Conservation (phyloP, 2,888 invertebrate species). For the Physocephala rufipes region DNA sequence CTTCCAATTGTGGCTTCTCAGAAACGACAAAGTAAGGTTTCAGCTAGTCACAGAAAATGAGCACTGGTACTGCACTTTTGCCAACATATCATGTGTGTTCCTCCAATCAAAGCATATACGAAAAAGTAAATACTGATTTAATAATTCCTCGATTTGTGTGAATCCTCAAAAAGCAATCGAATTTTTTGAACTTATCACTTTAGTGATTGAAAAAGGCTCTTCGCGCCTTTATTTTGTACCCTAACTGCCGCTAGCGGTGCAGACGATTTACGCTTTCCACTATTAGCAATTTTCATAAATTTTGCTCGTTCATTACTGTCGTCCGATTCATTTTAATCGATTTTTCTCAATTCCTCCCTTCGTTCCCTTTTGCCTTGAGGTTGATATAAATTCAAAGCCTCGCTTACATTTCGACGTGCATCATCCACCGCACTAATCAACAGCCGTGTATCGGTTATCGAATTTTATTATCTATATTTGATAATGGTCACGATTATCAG, state of each 20-base stretch:
- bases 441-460: conserved; percentile 23
- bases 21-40: too few relatives aligned
- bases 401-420: too few relatives aligned
- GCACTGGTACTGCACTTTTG: too few relatives aligned
- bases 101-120: too few relatives aligned
- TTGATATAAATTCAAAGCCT: conserved; percentile 25
- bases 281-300: conserved; percentile 60
- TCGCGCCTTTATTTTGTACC: conserved; percentile 17
- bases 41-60: too few relatives aligned
- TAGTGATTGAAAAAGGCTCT: neutral
- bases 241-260: neutral
- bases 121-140: too few relatives aligned
- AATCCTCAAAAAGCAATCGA: neutral
- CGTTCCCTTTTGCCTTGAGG: conserved; percentile 24
- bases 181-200: neutral
- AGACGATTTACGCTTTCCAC: conserved; percentile 5
- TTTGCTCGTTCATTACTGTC: conserved; percentile 60
- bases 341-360: conserved; percentile 40
- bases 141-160: too few relatives aligned
- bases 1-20: too few relatives aligned
- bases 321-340: conserved; percentile 58
- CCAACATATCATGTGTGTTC: too few relatives aligned
- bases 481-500: conserved; percentile 34
- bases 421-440: too few relatives aligned
- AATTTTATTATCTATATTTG: conserved; percentile 40